Conservation (phyloP, 2,113 vertebrate genomes). For the Dasyprocta punctata region DNA sequence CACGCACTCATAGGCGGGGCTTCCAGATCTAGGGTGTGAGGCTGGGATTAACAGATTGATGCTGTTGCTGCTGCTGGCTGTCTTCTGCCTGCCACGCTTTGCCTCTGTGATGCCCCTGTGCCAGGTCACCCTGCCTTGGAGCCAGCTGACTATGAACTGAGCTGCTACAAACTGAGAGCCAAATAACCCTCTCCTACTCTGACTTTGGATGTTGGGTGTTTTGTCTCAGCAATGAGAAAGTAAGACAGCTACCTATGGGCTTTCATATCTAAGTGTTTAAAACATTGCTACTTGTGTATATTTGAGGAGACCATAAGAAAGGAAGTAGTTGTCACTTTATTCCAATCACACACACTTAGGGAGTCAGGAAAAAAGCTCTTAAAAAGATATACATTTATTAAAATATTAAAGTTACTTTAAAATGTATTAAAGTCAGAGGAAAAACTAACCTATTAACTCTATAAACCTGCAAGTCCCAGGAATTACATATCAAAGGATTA, state of each 20-base stretch:
- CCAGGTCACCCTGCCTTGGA: neutral
- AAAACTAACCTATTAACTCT: conserved; percentile 24
- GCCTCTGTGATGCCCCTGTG: neutral
- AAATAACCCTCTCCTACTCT: neutral
- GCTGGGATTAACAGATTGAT: neutral
- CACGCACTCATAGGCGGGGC: neutral
- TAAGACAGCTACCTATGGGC: neutral
- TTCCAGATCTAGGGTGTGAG: neutral
- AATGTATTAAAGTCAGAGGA: conserved; percentile 77
- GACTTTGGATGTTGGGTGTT: neutral
- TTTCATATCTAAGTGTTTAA: neutral
- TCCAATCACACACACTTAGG: conserved; percentile 20
- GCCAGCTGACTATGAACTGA: neutral
- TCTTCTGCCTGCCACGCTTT: neutral
- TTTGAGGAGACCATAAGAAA: conserved; percentile 14
- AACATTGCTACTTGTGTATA: neutral
- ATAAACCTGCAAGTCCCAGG: conserved; percentile 76
- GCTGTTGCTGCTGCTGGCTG: neutral
- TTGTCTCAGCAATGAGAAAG: neutral
- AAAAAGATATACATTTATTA: conserved; percentile 82
- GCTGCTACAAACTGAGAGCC: neutral
- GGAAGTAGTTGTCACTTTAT: neutral
- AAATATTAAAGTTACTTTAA: conserved; percentile 87
- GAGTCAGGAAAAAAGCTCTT: neutral
- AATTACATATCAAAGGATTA: conserved; percentile 82